phyloP scores from a whole-genome alignment of 2,888 invertebrate species.

The Caenorhabditis doughertyi region DNA sequence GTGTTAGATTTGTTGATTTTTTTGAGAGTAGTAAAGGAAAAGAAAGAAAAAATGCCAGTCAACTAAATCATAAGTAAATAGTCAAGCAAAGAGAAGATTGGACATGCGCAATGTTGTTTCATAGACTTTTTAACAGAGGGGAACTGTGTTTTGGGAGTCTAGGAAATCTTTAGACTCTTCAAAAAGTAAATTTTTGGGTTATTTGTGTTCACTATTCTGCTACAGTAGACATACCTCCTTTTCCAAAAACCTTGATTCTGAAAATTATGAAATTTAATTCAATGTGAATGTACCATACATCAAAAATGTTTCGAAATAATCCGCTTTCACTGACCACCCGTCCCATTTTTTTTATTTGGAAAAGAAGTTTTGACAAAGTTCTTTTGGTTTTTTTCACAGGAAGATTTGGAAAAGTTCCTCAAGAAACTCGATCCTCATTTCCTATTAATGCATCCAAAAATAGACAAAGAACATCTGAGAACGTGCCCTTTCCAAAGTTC shows the following conservation, averaged over 20 bases:
- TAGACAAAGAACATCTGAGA: too few relatives aligned
- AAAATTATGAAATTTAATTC: too few relatives aligned
- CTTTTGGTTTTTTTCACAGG: not conserved
- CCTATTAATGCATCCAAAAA: too few relatives aligned
- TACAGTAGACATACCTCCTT: too few relatives aligned
- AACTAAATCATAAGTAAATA: conserved; percentile 59
- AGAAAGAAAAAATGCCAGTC: conserved; percentile 26
- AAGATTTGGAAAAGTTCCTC: not conserved
- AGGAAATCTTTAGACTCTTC: not conserved
- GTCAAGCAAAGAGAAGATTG: conserved; percentile 41
- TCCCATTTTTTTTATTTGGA: not conserved
- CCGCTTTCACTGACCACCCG: not conserved
- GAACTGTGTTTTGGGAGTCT: not conserved
- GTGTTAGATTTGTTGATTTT: conserved; percentile 41
- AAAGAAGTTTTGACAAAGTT: not conserved
- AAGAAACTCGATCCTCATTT: too few relatives aligned
- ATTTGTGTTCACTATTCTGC: not conserved
- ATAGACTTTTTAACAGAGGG: not conserved
- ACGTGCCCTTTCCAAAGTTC: too few relatives aligned
- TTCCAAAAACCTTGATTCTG: not conserved
- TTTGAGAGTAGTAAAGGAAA: conserved; percentile 3
- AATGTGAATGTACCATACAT: not conserved
- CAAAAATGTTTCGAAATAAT: not conserved
- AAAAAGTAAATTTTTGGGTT: too few relatives aligned
- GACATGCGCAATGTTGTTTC: conserved; percentile 53